These are phyloP conservation scores for Procavia capensis DNA, from an alignment of 2,113 vertebrate genomes.

Conservation along the genomic window DNA sequence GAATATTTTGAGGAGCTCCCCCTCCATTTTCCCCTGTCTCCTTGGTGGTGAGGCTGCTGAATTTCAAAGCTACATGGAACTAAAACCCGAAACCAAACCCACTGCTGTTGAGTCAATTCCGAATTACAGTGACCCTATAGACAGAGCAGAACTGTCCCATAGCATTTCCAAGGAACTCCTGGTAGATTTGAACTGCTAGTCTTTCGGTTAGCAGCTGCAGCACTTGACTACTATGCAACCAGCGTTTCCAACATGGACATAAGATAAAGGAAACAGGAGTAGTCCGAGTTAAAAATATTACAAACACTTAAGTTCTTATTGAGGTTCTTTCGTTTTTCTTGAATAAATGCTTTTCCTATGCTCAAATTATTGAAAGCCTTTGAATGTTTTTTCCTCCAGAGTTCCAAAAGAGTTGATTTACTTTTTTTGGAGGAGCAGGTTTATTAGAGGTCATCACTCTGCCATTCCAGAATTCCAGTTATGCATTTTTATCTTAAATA, in stretches of 20 bases:
- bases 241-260: no score
- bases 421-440: neutral
- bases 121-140: no score
- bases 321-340: neutral
- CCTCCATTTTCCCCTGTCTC: fast-evolving
- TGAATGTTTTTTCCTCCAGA: slow-evolving; percentile 6
- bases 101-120: no score
- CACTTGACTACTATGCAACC: no score
- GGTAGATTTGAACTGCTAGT: no score
- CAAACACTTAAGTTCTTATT: neutral
- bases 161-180: no score
- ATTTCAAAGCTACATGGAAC: neutral
- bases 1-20: neutral
- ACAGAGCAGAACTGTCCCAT: no score
- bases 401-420: neutral
- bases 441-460: neutral
- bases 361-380: neutral
- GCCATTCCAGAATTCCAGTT: neutral
- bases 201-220: no score
- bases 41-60: neutral
- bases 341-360: neutral
- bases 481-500: neutral
- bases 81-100: no score
- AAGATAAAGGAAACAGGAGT: no score
- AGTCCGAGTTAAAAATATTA: neutral